Percentiles rank a stretch among this genome's conserved stretches.
Evolutionary conservation across 2,113 vertebrate species (phyloP).

Genomic region (Genyomyrus donnyi): DNA sequence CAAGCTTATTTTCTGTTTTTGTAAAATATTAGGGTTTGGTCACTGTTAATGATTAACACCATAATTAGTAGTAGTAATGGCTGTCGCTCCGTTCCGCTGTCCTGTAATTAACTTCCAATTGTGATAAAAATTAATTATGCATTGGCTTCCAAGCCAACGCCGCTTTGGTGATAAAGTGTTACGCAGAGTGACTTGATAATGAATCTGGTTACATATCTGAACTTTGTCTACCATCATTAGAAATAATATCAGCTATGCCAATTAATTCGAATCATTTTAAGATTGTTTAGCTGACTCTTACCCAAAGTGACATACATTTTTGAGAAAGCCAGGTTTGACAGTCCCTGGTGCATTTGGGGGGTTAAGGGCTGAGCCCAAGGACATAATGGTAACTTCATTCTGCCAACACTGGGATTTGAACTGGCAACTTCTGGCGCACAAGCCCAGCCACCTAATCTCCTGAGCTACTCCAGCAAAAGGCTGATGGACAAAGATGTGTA

Average conservation of each 20-base stretch:
- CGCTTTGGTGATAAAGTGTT: not conserved
- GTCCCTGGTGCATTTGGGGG: not conserved
- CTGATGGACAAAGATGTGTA: not conserved
- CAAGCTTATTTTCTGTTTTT: not conserved
- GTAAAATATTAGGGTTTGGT: not conserved
- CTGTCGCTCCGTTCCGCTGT: not conserved
- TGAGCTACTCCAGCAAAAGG: not conserved
- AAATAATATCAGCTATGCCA: not conserved
- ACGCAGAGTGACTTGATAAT: not conserved
- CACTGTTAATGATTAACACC: not conserved
- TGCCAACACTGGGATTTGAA: not conserved
- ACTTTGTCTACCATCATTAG: not conserved
- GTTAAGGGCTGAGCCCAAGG: not conserved
- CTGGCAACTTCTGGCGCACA: not conserved
- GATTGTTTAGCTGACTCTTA: not conserved
- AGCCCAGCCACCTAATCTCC: not conserved
- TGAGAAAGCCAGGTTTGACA: not conserved
- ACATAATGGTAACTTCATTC: not conserved
- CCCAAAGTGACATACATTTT: not conserved
- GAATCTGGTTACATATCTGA: not conserved
- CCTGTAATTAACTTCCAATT: slow-evolving; percentile 12
- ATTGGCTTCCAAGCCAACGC: not conserved
- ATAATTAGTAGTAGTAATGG: not conserved
- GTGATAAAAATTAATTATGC: not conserved
- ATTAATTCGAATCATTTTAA: not conserved